Evolutionary conservation across 2,888 invertebrate species (phyloP).

Genomic region (Tenthredo mesomela): DNA sequence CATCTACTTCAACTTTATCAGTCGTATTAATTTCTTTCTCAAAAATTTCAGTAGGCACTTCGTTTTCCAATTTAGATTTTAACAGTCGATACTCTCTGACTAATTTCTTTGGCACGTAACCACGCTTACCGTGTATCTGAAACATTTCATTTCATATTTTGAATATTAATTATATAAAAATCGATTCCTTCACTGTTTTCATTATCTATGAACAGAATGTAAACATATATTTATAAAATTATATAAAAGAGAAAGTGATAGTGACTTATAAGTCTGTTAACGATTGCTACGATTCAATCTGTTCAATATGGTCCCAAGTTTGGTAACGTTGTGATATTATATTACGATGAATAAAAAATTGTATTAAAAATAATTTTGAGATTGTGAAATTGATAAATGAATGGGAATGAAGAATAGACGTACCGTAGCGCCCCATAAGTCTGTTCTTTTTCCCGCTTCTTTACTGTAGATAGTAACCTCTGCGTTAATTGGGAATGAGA

Average conservation of each 20-base stretch:
- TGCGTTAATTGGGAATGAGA: conserved; percentile 82
- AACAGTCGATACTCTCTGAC: conserved; percentile 82
- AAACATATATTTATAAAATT: neutral
- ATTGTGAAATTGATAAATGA: neutral
- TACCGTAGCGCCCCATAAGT: conserved; percentile 85
- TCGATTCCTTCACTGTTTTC: neutral
- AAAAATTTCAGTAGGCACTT: conserved; percentile 77
- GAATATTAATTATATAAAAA: neutral
- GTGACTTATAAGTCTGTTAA: neutral
- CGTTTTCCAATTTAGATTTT: conserved; percentile 73
- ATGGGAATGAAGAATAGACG: conserved; percentile 8
- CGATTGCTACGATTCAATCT: neutral
- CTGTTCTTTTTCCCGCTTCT: conserved; percentile 82
- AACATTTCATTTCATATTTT: conserved; percentile 55
- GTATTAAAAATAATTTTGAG: neutral
- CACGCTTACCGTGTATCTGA: conserved; percentile 83
- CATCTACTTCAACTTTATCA: conserved; percentile 29
- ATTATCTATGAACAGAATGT: neutral
- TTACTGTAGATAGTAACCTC: conserved; percentile 85
- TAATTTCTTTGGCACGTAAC: conserved; percentile 83
- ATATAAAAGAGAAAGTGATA: neutral
- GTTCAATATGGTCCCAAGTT: neutral
- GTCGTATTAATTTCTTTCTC: conserved; percentile 60
- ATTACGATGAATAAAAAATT: neutral
- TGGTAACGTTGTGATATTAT: neutral